Evolutionary conservation across 2,797 vertebrate species (phyloP).

Genomic region (Danio kyathit): DNA sequence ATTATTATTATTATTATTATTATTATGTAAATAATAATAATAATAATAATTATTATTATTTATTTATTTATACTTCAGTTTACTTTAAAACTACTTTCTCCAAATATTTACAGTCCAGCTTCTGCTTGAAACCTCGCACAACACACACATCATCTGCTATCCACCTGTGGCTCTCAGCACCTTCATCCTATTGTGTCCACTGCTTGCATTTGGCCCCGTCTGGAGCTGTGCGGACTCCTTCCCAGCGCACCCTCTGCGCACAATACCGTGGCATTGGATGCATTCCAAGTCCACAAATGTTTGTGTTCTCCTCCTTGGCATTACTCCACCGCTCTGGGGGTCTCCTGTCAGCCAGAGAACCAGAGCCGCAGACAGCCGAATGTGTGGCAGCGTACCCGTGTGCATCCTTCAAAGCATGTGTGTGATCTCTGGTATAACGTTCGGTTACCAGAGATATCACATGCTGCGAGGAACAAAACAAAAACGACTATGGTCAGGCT

Average conservation of each 20-base stretch:
- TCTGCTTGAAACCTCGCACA: neutral
- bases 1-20: too few species aligned
- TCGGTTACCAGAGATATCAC: neutral
- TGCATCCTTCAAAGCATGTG: constrained; percentile 24
- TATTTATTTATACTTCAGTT: too few species aligned
- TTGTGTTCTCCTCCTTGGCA: constrained; percentile 70
- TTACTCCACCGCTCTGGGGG: constrained; percentile 69
- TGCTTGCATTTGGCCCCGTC: constrained; percentile 18
- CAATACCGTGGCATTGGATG: constrained; percentile 67
- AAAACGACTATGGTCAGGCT: neutral
- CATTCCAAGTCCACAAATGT: constrained; percentile 72
- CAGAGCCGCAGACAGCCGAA: constrained; percentile 67
- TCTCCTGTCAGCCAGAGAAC: constrained; percentile 54
- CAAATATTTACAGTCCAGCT: neutral
- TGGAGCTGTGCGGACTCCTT: constrained; percentile 67
- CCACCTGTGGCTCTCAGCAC: constrained; percentile 35
- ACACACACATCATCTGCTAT: constrained; percentile 8
- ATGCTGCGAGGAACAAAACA: neutral
- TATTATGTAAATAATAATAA: too few species aligned
- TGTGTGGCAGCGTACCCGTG: constrained; percentile 63
- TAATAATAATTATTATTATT: too few species aligned
- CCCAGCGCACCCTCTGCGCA: constrained; percentile 57
- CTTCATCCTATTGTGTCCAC: constrained; percentile 15
- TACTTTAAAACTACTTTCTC: too few species aligned
- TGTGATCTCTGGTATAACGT: neutral